Base-by-base conservation (phyloP, 2,797 vertebrate species). In the Enteromius argenteus region DNA sequence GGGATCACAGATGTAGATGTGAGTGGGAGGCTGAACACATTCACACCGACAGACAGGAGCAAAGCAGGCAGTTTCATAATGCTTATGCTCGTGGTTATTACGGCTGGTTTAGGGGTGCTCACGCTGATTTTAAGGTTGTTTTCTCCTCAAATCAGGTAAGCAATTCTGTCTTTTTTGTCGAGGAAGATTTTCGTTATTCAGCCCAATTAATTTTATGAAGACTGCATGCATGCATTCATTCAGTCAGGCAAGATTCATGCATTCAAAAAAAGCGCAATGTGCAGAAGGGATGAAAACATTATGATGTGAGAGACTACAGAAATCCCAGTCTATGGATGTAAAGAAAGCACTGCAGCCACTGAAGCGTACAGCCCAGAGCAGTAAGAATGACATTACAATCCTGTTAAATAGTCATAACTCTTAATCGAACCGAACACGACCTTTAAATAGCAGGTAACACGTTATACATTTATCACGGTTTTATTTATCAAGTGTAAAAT, bases 91-190 rank as follows among this genome's bases (percentile, higher is more conserved):
- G 49, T 93, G 46, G 67, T 92, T 6, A 79, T 92, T 17, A 53
- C 94, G 86, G 91, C 89, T 64, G 88, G 91, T 27, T 83, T 94
- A 81, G 93, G 89, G 37, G 87, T 90, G 27, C 87, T 92, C 66
- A 90, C 91, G 74, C 53, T 95, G 13, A 87, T 96, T 75, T 84
- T 93, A 49, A 72, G 94, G 72, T 85, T 94, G 79, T 94, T 96
- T 71, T 90, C 93, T 0, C 88, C 94, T n/a, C 92, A 92, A 5
- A 95, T 96, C 84, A 91, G 95, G 95, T 95, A 89, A 90, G 92
- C 14, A 10, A 39, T 83, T n/a, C 15, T 23, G 4, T 5, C 9
- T 5, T 51, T 35, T 83, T 58, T 21, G 60, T 0, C 9, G 17
- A 37, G n/a, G 21, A 53, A 30, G 14, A 17, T 51, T 67, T 35